These are phyloP conservation scores for Prionailurus viverrinus DNA, from an alignment of 2,113 vertebrate genomes.

Conservation along the genomic window DNA sequence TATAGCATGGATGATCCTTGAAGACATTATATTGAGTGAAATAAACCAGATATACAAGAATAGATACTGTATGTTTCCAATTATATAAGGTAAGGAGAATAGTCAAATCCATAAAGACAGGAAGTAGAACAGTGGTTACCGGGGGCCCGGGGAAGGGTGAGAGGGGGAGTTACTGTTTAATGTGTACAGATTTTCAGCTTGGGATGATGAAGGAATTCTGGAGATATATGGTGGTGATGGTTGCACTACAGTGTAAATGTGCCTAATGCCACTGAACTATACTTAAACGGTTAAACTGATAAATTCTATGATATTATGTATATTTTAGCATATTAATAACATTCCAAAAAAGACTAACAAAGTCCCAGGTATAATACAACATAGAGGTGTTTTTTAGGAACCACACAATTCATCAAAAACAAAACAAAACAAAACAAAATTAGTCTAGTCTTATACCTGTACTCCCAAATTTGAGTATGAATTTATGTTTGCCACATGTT, in stretches of 20 bases:
- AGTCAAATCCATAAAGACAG: background rate
- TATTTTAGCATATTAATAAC: background rate
- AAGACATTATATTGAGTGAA: background rate
- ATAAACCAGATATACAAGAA: background rate
- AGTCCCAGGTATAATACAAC: background rate
- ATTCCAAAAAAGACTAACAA: background rate
- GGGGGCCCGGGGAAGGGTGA: background rate
- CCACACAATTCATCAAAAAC: background rate
- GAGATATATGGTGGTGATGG: too few species aligned
- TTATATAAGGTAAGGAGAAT: background rate
- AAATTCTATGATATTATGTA: background rate
- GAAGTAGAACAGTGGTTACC: background rate
- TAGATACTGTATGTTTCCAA: background rate
- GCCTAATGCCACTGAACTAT: background rate
- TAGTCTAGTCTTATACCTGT: background rate
- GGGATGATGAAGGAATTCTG: background rate
- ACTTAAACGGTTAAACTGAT: background rate
- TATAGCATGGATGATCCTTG: background rate
- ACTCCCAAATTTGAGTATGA: background rate
- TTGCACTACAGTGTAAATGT: background rate
- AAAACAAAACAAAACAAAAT: background rate
- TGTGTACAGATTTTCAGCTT: background rate
- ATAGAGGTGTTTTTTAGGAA: background rate
- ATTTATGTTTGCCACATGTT: background rate
- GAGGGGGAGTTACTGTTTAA: background rate